A percentile compares a stretch with the other conserved stretches of the same genome.
phyloP scores from a whole-genome alignment of 2,888 invertebrate genomes.

The Diploptera punctata region DNA sequence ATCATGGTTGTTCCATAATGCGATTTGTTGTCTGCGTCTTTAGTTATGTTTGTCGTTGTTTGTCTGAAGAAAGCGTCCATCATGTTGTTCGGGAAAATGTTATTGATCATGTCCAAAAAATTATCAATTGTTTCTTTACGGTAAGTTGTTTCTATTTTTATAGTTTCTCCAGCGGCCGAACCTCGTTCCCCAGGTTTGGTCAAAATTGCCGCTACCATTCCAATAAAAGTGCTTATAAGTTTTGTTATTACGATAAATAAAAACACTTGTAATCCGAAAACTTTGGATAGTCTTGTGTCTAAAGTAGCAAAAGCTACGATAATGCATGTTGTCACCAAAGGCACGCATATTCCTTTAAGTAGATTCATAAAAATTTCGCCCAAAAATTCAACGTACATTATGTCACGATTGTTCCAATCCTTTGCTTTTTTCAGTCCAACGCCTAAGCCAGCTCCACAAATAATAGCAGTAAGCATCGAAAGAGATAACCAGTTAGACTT shows the following conservation, averaged over 20 bases:
- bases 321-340: not conserved
- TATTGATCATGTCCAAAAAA: not conserved
- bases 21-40: not conserved
- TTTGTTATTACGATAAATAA: not conserved
- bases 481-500: not conserved
- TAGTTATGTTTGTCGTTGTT: not conserved
- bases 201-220: not conserved
- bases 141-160: not conserved
- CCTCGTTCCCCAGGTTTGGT: not conserved
- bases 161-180: too few species aligned
- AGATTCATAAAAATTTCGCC: not conserved
- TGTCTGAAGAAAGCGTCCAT: not conserved
- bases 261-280: not conserved
- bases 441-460: not conserved
- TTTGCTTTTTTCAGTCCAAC: not conserved
- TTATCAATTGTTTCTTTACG: not conserved
- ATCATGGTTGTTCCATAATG: not conserved
- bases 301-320: not conserved
- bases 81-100: not conserved
- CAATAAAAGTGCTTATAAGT: not conserved
- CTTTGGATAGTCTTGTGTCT: not conserved
- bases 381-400: conserved; percentile 1
- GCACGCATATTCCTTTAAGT: not conserved
- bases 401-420: not conserved
- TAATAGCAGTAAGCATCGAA: not conserved